A percentile compares a stretch with the other conserved stretches of the same genome.
Conservation (phyloP, 2,797 vertebrate species). For the Tinamus major region DNA sequence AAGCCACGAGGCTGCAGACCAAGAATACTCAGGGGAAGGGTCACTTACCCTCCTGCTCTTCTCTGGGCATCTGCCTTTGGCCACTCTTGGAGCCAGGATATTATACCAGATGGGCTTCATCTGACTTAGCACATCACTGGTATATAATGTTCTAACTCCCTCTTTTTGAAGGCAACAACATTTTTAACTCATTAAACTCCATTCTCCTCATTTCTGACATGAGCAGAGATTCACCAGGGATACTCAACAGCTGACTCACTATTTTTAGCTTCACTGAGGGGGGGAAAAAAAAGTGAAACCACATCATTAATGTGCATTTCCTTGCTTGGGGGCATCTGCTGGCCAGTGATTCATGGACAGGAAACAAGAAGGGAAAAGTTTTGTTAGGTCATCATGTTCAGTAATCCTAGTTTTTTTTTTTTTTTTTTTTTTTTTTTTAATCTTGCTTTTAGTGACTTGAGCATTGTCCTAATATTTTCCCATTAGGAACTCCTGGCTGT, state of each 20-base stretch:
- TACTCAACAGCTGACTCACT: conserved; percentile 35
- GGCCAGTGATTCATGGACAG: conserved; percentile 7
- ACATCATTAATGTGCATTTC: not conserved
- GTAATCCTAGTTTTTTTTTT: not conserved
- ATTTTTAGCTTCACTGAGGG: conserved; percentile 18
- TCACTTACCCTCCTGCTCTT: not conserved
- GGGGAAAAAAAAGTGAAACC: conserved; percentile 5
- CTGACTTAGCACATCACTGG: not conserved
- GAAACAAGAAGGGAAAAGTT: not conserved
- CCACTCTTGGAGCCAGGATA: rapidly evolving
- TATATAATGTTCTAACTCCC: not conserved
- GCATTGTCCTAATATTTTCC: not conserved
- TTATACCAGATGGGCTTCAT: not conserved
- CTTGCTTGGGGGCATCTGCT: conserved; percentile 21
- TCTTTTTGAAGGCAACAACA: not conserved
- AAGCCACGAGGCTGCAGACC: not conserved
- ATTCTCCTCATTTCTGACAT: conserved; percentile 28
- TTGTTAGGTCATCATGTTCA: not conserved
- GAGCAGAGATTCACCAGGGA: conserved; percentile 46
- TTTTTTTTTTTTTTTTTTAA: conserved; percentile 1
- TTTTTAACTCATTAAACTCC: conserved; percentile 12
- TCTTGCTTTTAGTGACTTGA: not conserved
- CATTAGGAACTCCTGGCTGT: not conserved
- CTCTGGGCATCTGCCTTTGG: not conserved
- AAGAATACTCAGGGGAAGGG: not conserved